Evolutionary conservation across 2,113 vertebrate genomes (phyloP), one percentile per base, ranked within the genome.

Genomic region (Thermophis baileyi): DNA sequence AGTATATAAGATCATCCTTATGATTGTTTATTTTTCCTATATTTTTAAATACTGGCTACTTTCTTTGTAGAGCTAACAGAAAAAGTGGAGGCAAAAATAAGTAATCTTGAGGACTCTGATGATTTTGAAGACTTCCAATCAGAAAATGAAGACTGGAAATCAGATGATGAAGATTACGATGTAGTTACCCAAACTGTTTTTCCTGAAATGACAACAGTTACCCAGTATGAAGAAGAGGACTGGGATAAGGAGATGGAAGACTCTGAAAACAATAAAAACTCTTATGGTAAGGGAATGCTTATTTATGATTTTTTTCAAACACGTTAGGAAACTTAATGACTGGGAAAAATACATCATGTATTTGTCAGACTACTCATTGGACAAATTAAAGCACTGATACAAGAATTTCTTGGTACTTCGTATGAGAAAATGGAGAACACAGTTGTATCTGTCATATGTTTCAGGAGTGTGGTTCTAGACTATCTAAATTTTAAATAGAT

Each of bases 161-260:
- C 88, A 60, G 60, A 53, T 10, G 91, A 0, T 91, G 88, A 85
- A 86, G 53, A 60, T 0, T 16, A 27, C 8, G 35, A 10, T 27
- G 25, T 1, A 0, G 40, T 90, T 11, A 88, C 90, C 40, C 27
- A 47, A 87, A 10, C 90, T 27, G 24, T 30, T 90, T 88, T 47
- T 85, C 47, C 91, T 94, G 93, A 94, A 55, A 89, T 89, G 63
- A 95, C 94, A 3, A 69, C 91, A 18, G 88, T 90, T 81, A 2
- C 81, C 44, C 92, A 91, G 6, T 92, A 95, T 0, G 93, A 95
- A 16, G 35, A 54, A 50, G 98, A 98, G 54, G 97, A 98, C 95
- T 98, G 98, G 98, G 97, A 98, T 95, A 94, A 97, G 93, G 98
- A 98, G 63, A 2, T 98, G 94, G 97, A 96, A 92, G 95, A 96